Evolutionary conservation across 2,113 vertebrate species (phyloP), one percentile per base, ranked within the genome.

Genomic region (Isichthys henryi): DNA sequence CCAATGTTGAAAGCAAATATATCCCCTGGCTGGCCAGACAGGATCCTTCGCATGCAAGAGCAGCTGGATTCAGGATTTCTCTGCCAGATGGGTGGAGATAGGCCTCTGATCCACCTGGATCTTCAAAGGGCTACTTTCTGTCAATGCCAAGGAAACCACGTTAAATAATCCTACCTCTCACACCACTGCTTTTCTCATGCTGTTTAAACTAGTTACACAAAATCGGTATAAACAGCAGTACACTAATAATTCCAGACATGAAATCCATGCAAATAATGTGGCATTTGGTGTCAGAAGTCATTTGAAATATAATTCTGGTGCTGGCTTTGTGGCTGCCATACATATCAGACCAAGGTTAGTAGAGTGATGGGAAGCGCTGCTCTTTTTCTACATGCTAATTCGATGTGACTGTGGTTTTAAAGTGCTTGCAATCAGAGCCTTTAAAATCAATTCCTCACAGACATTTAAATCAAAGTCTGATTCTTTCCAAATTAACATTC

Each of bases 91-190:
- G 6, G 13, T 43, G 17, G 35, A 19, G 17, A 35, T 19, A 43
- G 17, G 35, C 15, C 35, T 80, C 35, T 80, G 74, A 80, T 43
- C 15, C 35, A 80, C 35, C 35, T 80, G 74, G 27, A 80, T 17
- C 19, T 43, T 39, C 74, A 80, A 43, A 80, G 35, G 6, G 31
- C 15, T 80, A 43, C 13, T 80, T 35, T 80, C 43, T 80, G 15
- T 27, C 8, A n/a, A 70, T 48, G 19, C 46, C 58, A 70, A 13
- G 21, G 11, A n/a, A 43, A 85, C 91, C 99, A 98, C 82, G 99
- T 98, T 88, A 99, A 99, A 94, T 97, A 99, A 39, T 5, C 35
- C 49, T 99, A 99, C 90, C 98, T 96, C 85, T 35, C 49, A 86
- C 17, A 31, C 85, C 5, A 56, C 8, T 43, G 31, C 35, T 58